Evolutionary conservation across 1,140 invertebrate species (phyloP), one percentile per base, ranked within the genome.

Genomic region (Philaenus spumarius): DNA sequence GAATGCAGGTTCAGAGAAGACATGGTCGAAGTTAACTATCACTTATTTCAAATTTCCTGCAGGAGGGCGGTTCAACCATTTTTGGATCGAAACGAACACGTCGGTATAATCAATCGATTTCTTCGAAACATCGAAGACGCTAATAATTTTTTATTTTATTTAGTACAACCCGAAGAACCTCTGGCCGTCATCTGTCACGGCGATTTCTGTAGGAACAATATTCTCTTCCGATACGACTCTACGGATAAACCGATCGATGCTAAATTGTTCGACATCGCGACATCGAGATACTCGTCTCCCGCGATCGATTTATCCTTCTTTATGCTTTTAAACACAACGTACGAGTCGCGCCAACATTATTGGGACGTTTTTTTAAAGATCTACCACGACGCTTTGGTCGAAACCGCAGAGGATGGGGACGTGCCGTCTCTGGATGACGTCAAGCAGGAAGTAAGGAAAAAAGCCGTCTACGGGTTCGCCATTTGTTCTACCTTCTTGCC

Each of bases 121-220:
- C 6, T 37, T 2, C 3, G 7, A 2, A 6, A 20, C 20, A 15
- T 51, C 17, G 45, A 19, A 12, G 37, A 50, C 22, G 39, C 17
- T 42, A 5, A 19, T 1, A 30, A 62, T 7, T 43, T 55, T 17
- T 17, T 55, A 6, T 14, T 17, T 11, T 15, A 39, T 1, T 15
- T 60, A 12, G 24, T n/a, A 5, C 1, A 2, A 1, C 62, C 63
- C 5, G 52, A 60, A 20, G 73, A 74, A 50, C 73, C 74, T 2
- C 69, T 71, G 58, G 68, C 71, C 6, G 73, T 77, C 9, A 43
- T 78, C 15, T 75, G 70, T 23, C 79, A 81, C 63, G 79, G 79
- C 12, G 79, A 80, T 63, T 78, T 73, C 61, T 78, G 75, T 73
- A 74, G 71, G 43, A 80, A 80, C 58, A 81, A 81, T 56, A 69